These are phyloP conservation scores for Opisthograptis luteolata DNA, from an alignment of 2,888 invertebrate species.

Conservation along the genomic window DNA sequence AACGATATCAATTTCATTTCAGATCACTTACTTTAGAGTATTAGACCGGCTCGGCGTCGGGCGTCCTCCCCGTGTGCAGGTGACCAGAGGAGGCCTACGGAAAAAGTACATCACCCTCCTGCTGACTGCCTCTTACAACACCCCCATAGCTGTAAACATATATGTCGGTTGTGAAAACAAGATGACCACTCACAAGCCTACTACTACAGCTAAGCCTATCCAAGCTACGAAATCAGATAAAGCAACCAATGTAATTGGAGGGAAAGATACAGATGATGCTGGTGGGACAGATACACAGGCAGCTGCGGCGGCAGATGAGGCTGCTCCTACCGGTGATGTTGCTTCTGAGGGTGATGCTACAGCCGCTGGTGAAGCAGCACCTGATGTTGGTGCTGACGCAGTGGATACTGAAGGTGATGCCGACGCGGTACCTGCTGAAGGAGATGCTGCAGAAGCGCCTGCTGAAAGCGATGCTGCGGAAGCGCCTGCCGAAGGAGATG, in stretches of 20 bases:
- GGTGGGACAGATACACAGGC: not conserved
- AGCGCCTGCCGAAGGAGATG: no score
- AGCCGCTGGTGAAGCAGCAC: not conserved
- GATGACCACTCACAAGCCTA: slow-evolving; percentile 13
- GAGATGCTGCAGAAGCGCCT: not conserved
- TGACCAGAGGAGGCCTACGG: slow-evolving; percentile 61
- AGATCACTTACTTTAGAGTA: slow-evolving; percentile 71
- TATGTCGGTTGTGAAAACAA: slow-evolving; percentile 66
- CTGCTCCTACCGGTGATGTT: no score
- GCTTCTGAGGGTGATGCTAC: not conserved
- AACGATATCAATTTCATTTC: slow-evolving; percentile 35
- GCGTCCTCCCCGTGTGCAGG: slow-evolving; percentile 51
- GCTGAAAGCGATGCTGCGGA: not conserved
- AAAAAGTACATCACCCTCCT: slow-evolving; percentile 55
- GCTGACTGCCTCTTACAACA: slow-evolving; percentile 54
- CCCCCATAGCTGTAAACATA: slow-evolving; percentile 66
- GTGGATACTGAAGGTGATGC: not conserved
- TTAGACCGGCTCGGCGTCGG: slow-evolving; percentile 63
- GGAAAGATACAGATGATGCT: no score
- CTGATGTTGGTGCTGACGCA: not conserved
- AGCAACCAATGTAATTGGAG: no score
- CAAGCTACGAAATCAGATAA: no score
- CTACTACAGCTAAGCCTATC: not conserved
- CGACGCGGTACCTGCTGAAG: not conserved
- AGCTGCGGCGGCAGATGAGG: not conserved